A percentile compares a stretch with the other conserved stretches of the same genome.
These are phyloP conservation scores for Takifugu ocellatus DNA, from an alignment of 2,797 vertebrate genomes.

Conservation along the genomic window DNA sequence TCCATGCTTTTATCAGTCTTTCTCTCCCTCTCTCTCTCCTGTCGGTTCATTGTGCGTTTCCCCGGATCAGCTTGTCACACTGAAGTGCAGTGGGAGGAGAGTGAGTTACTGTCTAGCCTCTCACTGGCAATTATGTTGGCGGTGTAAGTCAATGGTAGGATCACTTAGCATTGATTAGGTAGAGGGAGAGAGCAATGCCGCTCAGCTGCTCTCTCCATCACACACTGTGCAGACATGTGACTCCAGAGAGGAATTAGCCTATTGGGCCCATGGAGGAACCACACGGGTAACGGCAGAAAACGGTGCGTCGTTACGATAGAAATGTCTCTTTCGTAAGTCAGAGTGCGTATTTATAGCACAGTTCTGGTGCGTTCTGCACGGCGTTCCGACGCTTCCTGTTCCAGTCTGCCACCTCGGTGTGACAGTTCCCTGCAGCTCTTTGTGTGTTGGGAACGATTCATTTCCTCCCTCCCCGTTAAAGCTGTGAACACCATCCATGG, in stretches of 20 bases:
- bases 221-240: constrained; percentile 50
- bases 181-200: constrained; percentile 64
- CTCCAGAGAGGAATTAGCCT: constrained; percentile 20
- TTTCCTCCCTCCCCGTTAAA: constrained; percentile 61
- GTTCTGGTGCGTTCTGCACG: constrained; percentile 12
- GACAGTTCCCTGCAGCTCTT: constrained; percentile 63
- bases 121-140: constrained; percentile 79
- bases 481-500: constrained; percentile 53
- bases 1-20: constrained; percentile 39
- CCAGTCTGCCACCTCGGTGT: constrained; percentile 72
- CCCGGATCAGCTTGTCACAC: constrained; percentile 72
- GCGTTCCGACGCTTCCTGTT: constrained; percentile 45
- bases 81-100: constrained; percentile 68
- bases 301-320: constrained; percentile 1
- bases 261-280: constrained; percentile 8
- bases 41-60: constrained; percentile 27
- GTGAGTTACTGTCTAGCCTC: constrained; percentile 80
- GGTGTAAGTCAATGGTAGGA: constrained; percentile 81
- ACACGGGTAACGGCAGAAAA: constrained; percentile 2
- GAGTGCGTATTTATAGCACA: neutral
- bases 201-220: constrained; percentile 52
- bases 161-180: constrained; percentile 84
- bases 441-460: constrained; percentile 66
- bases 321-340: constrained; percentile 7
- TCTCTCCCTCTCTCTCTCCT: constrained; percentile 6